Evolutionary conservation across 2,888 invertebrate genomes (phyloP), one percentile per base, ranked within the genome.

Genomic region (Cataglyphis livida): DNA sequence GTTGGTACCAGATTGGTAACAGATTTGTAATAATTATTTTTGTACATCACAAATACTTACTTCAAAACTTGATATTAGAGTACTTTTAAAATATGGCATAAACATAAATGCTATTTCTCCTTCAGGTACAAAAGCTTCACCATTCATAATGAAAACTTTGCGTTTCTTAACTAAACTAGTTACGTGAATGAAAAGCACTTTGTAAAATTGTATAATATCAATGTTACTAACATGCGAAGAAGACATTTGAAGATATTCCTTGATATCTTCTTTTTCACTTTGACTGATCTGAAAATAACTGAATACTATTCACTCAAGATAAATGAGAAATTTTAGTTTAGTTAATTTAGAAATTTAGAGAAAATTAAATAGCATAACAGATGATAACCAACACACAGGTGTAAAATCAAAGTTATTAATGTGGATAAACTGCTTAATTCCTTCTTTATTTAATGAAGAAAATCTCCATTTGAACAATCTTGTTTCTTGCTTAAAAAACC

Each of bases 401-500:
- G 94, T 95, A 91, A 97, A 97, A 84, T 96, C 95, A 3, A 98
- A 94, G 86, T 96, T 95, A 93, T 97, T 97, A 4, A 96, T 86
- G 95, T 95, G 5, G 84, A 98, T 95, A 92, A 98, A 97, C 65
- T 95, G 94, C 79, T 96, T 95, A 3, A 97, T 95, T 18, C 96
- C 95, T 88, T 97, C 96, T 78, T 95, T 95, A 81, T 95, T 95
- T 91, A 97, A 95, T 2, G 95, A 95, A 18, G 95, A 94, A 93
- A 98, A 97, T 92, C 97, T 96, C 94, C 97, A 96, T 92, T 97
- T 97, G 92, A 99, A 99, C 76, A 99, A 95, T 92, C 99, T 99
- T 84, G 98, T 94, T 95, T 99, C 99, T 89, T 98, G 96, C 25
- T 96, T 95, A 21, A 98, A 95, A 93, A 99, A 98, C 99, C 99